A percentile compares a stretch with the other conserved stretches of the same genome.
These are phyloP conservation scores for Pycnonotus jocosus DNA, from an alignment of 2,113 vertebrate genomes.

Conservation along the genomic window DNA sequence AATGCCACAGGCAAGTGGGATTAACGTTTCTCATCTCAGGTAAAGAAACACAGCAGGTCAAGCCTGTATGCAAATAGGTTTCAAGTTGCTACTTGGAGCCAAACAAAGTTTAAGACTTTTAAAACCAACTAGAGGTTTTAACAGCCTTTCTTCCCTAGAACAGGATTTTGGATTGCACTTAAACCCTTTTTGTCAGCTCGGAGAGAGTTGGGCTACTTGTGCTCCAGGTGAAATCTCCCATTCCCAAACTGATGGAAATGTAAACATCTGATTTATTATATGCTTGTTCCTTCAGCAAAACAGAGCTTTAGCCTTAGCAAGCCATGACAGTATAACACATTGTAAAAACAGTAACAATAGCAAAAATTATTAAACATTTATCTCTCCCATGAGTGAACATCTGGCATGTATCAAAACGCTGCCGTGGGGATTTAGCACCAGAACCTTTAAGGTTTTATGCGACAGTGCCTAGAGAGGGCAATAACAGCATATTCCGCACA, in stretches of 20 bases:
- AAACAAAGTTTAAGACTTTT: background rate
- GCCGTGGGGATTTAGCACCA: conserved; percentile 71
- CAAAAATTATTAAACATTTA: conserved; percentile 86
- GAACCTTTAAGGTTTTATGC: conserved; percentile 76
- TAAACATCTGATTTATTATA: conserved; percentile 24
- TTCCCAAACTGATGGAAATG: background rate
- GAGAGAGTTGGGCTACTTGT: background rate
- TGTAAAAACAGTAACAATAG: conserved; percentile 83
- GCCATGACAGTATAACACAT: conserved; percentile 55
- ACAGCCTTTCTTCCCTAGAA: background rate
- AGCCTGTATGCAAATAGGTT: background rate
- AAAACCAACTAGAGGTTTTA: background rate
- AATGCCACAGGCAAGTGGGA: conserved; percentile 34
- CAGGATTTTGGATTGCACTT: background rate
- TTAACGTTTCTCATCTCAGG: conserved; percentile 11
- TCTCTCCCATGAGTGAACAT: conserved; percentile 79
- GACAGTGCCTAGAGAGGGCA: conserved; percentile 61
- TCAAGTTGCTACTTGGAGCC: background rate
- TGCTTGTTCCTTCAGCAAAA: conserved; percentile 22
- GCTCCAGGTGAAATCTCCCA: conserved; percentile 27
- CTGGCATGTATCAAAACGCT: conserved; percentile 74
- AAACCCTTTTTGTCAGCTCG: background rate
- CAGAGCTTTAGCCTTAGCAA: conserved; percentile 5
- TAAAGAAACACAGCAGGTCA: conserved; percentile 15
- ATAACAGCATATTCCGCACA: conserved; percentile 49